phyloP scores from a whole-genome alignment of 1,140 invertebrate genomes.

The Neodiprion fabricii region DNA sequence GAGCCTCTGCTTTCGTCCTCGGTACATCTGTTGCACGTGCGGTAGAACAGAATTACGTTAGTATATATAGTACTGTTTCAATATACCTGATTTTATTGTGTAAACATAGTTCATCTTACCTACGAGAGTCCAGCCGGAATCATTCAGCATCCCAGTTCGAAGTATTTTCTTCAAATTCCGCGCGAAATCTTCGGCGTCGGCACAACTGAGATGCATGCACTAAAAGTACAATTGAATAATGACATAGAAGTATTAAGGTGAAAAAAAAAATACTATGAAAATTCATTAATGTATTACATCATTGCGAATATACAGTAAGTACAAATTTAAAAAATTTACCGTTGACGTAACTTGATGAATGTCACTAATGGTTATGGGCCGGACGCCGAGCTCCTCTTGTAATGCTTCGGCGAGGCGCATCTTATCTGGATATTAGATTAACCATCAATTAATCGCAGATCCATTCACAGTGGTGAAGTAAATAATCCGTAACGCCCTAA shows the following conservation, averaged over 20 bases:
- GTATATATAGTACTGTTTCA: background rate
- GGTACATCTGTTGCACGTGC: constrained; percentile 52
- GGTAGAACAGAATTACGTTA: constrained; percentile 1
- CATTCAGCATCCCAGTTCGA: constrained; percentile 25
- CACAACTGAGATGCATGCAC: constrained; percentile 9
- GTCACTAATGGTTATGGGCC: constrained; percentile 35
- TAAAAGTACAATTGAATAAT: background rate
- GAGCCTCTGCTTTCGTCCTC: constrained; percentile 55
- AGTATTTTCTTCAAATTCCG: constrained; percentile 31
- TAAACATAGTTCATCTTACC: constrained; percentile 34
- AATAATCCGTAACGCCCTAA: no score
- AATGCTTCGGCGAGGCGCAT: constrained; percentile 42
- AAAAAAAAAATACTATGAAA: background rate
- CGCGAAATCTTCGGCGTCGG: constrained; percentile 33
- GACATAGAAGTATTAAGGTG: no score
- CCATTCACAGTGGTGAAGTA: no score
- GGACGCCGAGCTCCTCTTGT: constrained; percentile 45
- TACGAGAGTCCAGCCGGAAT: constrained; percentile 47
- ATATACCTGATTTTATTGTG: background rate
- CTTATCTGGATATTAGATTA: constrained; percentile 28
- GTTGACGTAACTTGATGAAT: constrained; percentile 23
- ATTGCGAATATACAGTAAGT: no score
- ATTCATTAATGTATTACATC: no score
- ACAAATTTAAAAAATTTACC: background rate
- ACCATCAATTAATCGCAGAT: no score